Evolutionary conservation across 1,140 invertebrate species (phyloP).

Genomic region (Drosophila gunungcola): DNA sequence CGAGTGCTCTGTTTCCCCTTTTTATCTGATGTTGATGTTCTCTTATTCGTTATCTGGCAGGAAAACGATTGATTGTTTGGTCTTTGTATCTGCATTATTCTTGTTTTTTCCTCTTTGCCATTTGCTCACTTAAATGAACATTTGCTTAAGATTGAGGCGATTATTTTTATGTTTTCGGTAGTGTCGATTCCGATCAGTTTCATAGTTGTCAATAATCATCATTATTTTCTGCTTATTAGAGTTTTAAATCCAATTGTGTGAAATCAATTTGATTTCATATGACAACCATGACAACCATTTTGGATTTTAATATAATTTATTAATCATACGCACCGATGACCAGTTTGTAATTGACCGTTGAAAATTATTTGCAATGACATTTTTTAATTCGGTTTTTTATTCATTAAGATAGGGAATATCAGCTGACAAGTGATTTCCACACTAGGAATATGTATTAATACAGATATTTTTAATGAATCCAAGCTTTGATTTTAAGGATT

Average conservation of each 20-base stretch:
- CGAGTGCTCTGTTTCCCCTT: constrained; percentile 1
- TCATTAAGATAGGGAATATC: background rate
- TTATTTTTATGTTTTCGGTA: constrained; percentile 3
- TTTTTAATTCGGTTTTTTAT: constrained; percentile 2
- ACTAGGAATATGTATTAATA: background rate
- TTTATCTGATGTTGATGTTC: constrained; percentile 11
- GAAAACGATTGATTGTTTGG: constrained; percentile 40
- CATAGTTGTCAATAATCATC: background rate
- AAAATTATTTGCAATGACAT: constrained; percentile 5
- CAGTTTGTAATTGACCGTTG: constrained; percentile 6
- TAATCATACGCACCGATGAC: constrained; percentile 31
- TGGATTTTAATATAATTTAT: constrained; percentile 30
- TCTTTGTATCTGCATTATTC: constrained; percentile 31
- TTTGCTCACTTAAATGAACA: constrained; percentile 23
- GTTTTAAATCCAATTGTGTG: constrained; percentile 8
- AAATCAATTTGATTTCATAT: constrained; percentile 1
- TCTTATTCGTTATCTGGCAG: constrained; percentile 9
- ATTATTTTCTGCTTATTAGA: background rate
- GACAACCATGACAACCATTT: constrained; percentile 14
- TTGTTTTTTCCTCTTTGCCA: background rate
- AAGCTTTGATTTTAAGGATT: too few relatives aligned
- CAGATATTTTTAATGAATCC: background rate
- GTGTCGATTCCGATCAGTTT: constrained; percentile 6
- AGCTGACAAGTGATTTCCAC: background rate
- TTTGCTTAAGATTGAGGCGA: constrained; percentile 12